Percentiles rank a stretch among this genome's conserved stretches.
Conservation (phyloP, 2,113 vertebrate genomes). For the Thomomys bottae region DNA sequence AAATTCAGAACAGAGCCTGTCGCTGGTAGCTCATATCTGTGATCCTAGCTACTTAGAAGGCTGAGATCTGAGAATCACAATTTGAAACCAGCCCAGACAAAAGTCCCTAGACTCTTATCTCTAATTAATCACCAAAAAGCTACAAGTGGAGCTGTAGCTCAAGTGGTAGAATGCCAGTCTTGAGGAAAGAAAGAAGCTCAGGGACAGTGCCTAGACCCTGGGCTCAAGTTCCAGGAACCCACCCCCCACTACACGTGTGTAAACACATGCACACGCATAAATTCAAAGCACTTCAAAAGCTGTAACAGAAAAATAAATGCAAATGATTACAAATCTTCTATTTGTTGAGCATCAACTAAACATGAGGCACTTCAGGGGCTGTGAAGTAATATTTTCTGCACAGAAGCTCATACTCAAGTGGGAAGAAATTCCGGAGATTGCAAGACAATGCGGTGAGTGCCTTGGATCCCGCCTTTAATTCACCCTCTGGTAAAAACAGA, state of each 20-base stretch:
- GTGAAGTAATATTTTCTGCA: background rate
- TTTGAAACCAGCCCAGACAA: too few relatives aligned
- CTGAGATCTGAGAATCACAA: too few relatives aligned
- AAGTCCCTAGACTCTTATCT: too few relatives aligned
- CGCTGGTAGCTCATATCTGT: too few relatives aligned
- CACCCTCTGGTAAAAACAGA: background rate
- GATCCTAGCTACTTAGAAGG: too few relatives aligned
- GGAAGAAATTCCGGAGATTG: background rate
- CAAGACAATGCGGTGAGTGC: slow-evolving; percentile 39
- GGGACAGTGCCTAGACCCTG: too few relatives aligned
- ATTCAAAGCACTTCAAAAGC: background rate
- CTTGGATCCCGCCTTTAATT: background rate
- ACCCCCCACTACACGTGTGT: too few relatives aligned
- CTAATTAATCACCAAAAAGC: too few relatives aligned
- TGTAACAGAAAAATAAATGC: slow-evolving; percentile 9
- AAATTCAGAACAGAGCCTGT: background rate
- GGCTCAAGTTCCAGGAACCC: too few relatives aligned
- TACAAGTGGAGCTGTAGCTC: too few relatives aligned
- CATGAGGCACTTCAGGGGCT: background rate
- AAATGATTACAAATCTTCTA: slow-evolving; percentile 13
- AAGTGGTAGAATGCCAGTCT: too few relatives aligned
- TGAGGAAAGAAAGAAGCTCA: too few relatives aligned
- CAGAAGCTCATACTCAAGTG: slow-evolving; percentile 19
- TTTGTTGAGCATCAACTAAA: slow-evolving; percentile 3
- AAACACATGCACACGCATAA: background rate